Evolutionary conservation across 2,113 vertebrate genomes (phyloP), one percentile per base, ranked within the genome.

Genomic region (Chaetorhynchus papuensis): DNA sequence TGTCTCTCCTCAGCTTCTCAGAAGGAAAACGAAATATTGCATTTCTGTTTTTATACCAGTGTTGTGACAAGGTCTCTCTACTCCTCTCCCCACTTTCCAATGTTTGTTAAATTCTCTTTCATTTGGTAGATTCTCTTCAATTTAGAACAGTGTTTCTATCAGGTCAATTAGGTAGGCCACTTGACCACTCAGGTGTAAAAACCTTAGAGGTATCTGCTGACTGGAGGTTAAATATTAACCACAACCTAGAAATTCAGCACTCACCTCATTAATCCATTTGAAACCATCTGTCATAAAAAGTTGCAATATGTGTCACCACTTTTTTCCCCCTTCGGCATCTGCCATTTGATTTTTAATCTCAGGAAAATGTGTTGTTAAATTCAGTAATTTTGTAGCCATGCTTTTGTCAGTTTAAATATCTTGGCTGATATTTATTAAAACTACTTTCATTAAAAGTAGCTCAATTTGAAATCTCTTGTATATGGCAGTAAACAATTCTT

Each of bases 201-300:
- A 47, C 44, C 41, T 68, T 50, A 35, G 56, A 42, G 23, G 13
- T 68, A 22, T 85, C 66, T 89, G 60, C 65, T 56, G 75, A 26
- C 75, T 96, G 75, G 70, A 94, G 64, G 82, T 94, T 89, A 94
- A 86, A 90, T 90, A 93, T 78, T 96, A 91, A 83, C 53, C 28
- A 78, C 81, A 96, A 31, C 60, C 75, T 94, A 95, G 86, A 96
- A 96, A 96, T 93, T 84, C 82, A 90, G 33, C 53, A 50, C 75
- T 94, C 75, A 81, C 71, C 42, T 93, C 90, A 88, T 93, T 97
- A 96, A 86, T 94, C 89, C 53, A 42, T 96, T 96, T 82, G 71
- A 93, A 91, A 78, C 92, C 95, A 93, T 97, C 96, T 97, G 95
- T 93, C 87, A 81, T 75, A 79, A 96, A 87, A 91, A 64, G 53